A percentile compares a stretch with the other conserved stretches of the same genome.
phyloP scores from a whole-genome alignment of 2,113 vertebrate genomes.

The Chaetorhynchus papuensis region DNA sequence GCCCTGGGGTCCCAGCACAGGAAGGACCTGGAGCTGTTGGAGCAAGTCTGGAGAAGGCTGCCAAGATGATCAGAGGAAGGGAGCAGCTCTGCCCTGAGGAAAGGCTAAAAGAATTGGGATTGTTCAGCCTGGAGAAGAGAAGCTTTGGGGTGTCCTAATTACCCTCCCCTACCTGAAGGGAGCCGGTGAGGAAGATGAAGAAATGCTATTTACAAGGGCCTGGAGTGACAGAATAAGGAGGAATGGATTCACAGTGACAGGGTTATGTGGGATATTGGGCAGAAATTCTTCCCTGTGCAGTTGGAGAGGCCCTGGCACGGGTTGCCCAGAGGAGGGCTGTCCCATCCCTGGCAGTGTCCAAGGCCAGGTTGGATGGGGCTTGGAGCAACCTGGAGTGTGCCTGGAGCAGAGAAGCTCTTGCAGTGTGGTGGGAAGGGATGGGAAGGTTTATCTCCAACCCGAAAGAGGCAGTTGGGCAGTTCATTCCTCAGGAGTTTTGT shows the following conservation, averaged over 20 bases:
- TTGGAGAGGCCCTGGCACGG: background rate
- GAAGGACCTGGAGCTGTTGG: background rate
- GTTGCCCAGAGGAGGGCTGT: background rate
- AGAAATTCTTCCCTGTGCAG: background rate
- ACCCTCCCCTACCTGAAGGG: background rate
- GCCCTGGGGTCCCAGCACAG: background rate
- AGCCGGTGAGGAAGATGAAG: background rate
- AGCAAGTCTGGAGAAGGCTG: background rate
- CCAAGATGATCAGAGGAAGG: background rate
- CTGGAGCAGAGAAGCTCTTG: background rate
- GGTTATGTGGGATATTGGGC: background rate
- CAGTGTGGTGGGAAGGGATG: background rate
- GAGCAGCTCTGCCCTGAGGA: background rate
- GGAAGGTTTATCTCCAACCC: background rate
- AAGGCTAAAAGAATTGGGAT: background rate
- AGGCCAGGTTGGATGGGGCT: background rate
- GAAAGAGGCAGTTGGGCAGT: background rate
- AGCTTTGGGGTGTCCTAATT: background rate
- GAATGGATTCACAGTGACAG: background rate
- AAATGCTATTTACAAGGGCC: background rate
- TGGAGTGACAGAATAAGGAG: background rate
- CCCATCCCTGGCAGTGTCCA: background rate
- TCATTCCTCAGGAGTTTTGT: background rate
- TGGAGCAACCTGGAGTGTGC: background rate
- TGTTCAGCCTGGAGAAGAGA: background rate